Conservation (phyloP, 2,113 vertebrate species). For the Alethe diademata region DNA sequence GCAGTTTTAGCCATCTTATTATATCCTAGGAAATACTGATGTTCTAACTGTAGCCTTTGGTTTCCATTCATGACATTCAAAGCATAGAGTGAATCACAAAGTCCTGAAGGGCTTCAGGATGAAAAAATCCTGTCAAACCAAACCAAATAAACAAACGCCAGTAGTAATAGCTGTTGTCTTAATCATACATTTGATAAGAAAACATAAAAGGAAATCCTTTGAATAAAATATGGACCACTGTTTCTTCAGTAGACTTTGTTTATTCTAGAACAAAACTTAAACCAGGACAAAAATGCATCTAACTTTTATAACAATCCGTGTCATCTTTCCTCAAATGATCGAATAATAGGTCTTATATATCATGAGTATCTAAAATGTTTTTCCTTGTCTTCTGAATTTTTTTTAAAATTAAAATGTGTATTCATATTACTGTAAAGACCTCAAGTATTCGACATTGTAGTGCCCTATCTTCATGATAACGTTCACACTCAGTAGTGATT, state of each 20-base stretch:
- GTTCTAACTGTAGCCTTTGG: not conserved
- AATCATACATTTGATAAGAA: not conserved
- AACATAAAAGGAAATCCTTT: not conserved
- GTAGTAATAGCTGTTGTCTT: not conserved
- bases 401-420: not conserved
- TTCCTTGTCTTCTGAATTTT: not conserved
- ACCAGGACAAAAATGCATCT: not conserved
- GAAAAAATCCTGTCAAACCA: not conserved
- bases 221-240: not conserved
- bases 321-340: not conserved
- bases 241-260: not conserved
- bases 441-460: not conserved
- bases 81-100: not conserved
- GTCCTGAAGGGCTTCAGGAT: not conserved
- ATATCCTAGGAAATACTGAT: not conserved
- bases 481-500: not conserved
- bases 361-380: not conserved
- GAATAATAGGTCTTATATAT: not conserved
- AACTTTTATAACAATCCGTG: not conserved
- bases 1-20: not conserved
- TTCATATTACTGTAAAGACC: not conserved
- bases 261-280: not conserved
- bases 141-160: not conserved
- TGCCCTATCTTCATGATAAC: not conserved
- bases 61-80: rapidly evolving